Conservation (phyloP, 2,113 vertebrate species). For the Corythaixoides concolor region DNA sequence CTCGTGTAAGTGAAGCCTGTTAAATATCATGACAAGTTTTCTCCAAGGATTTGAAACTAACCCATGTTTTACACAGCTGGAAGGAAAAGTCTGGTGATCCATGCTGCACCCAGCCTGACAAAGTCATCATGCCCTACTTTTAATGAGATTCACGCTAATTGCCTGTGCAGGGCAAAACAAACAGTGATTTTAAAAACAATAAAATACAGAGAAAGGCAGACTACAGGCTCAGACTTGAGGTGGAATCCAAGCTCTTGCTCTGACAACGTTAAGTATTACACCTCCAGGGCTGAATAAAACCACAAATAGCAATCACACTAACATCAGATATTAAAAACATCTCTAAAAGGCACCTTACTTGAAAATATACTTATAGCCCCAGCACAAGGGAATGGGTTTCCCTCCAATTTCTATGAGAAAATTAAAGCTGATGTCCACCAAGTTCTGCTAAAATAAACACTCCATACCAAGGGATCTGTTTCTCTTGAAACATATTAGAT, state of each 20-base stretch:
- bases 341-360: not conserved
- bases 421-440: not conserved
- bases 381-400: not conserved
- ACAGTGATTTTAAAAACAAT: not conserved
- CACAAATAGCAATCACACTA: not conserved
- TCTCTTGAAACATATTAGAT: not conserved
- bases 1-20: not conserved
- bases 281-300: not conserved
- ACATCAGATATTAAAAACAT: not conserved
- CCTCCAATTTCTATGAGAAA: not conserved
- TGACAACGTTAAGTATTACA: not conserved
- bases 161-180: not conserved
- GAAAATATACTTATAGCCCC: not conserved
- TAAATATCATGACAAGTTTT: not conserved
- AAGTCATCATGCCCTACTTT: not conserved
- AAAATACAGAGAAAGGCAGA: not conserved
- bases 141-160: not conserved
- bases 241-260: not conserved
- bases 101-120: not conserved
- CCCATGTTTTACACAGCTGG: not conserved
- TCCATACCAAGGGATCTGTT: not conserved
- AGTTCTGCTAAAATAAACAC: not conserved
- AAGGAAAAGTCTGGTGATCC: slow-evolving; percentile 14
- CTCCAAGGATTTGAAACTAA: not conserved
- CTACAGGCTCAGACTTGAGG: slow-evolving; percentile 21